Base-by-base conservation (phyloP, 2,113 vertebrate species). In the Aegotheles bennettii region DNA sequence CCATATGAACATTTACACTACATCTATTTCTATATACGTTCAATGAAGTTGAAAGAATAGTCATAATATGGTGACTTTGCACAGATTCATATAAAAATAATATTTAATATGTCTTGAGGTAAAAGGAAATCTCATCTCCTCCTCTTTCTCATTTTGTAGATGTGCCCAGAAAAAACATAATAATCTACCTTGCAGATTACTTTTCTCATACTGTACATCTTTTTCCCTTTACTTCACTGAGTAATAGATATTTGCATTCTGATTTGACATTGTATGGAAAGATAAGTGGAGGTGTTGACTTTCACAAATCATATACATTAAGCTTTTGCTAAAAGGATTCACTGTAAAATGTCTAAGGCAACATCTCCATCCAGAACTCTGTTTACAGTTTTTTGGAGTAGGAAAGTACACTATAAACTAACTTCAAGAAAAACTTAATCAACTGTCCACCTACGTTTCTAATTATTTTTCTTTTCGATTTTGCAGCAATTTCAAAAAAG, bases 301-400 rank as follows among this genome's bases (percentile, higher is more conserved):
- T 98, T 98, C 98, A 98, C 93, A 98, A 97, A 98, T 98, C 88
- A 97, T 94, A 94, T 96, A 95, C 96, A 98, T 98, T 98, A 98
- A 94, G 70, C 91, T 98, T 98, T 97, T 96, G 94, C 96, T 96
- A 97, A 96, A 97, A 98, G 91, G 94, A 96, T 95, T 70, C 85
- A 87, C 94, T 89, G 65, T 85, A 80, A 88, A 96, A 91, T 87
- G 61, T 67, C 35, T 81, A 25, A 59, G 64, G 31, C 35, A 75
- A 70, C 14, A 28, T 42, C 31, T 65, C 35, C 21, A 70, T 40
- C 12, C 25, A 63, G 28, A 74, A 28, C 4, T 71, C 23, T 43
- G 18, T 56, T 93, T 87, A 63, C 7, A 82, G 26, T 18, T 59
- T 63, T 68, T n/a, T 59, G 11, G 25, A 67, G 42, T 48, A 24